Evolutionary conservation across 2,113 vertebrate species (phyloP).

Genomic region (Myrmophylax atrothorax): DNA sequence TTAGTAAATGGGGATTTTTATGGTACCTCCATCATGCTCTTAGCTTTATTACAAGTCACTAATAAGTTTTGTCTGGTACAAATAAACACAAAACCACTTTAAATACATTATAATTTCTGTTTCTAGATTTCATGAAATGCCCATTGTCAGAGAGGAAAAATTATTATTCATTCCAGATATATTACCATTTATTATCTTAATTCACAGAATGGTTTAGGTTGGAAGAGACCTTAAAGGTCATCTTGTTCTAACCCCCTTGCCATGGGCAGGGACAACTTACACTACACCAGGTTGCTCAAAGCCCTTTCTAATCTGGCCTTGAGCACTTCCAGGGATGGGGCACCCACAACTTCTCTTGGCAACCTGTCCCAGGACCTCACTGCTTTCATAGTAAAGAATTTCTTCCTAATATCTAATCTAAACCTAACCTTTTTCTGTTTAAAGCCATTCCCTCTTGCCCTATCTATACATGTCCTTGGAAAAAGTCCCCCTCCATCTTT

Average conservation of each 20-base stretch:
- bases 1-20: conserved; percentile 14
- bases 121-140: background rate
- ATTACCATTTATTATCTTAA: background rate
- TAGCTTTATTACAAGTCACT: background rate
- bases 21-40: background rate
- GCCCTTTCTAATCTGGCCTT: background rate
- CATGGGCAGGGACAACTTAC: background rate
- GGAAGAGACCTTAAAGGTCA: background rate
- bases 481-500: background rate
- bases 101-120: background rate
- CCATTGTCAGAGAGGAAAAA: background rate
- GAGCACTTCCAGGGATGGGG: background rate
- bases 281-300: background rate
- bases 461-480: background rate
- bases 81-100: conserved; percentile 19
- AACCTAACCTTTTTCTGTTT: background rate
- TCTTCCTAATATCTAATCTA: background rate
- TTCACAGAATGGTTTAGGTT: background rate
- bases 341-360: background rate
- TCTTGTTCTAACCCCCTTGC: background rate
- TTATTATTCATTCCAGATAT: background rate
- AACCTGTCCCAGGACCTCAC: background rate
- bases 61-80: background rate
- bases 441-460: background rate
- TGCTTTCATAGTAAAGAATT: background rate